Percentiles rank a stretch among this genome's conserved stretches.
Conservation (phyloP, 1,140 invertebrate genomes). For the Aphaenogaster floridana region DNA sequence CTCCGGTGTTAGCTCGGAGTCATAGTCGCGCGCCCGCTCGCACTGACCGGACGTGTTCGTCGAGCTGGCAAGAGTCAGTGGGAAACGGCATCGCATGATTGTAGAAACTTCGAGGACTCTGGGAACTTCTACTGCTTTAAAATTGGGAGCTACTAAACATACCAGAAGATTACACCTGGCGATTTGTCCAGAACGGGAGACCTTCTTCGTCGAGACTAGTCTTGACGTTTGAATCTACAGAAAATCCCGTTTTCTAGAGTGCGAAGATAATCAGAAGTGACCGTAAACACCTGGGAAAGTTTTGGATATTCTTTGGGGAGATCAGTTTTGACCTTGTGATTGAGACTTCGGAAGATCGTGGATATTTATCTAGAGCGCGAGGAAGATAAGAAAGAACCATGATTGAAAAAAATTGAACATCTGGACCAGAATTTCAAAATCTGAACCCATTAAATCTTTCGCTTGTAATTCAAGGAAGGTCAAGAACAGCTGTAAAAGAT, state of each 20-base stretch:
- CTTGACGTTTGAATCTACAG: not conserved
- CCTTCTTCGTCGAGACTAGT: too few relatives aligned
- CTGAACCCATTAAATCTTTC: not conserved
- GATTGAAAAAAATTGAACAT: not conserved
- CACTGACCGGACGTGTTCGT: conserved; percentile 37
- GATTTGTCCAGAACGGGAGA: not conserved
- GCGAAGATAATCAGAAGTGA: not conserved
- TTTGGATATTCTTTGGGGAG: not conserved
- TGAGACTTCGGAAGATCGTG: not conserved
- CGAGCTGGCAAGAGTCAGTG: conserved; percentile 11
- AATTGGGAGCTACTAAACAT: not conserved
- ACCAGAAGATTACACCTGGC: not conserved
- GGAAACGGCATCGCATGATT: conserved; percentile 11
- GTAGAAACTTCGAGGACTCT: not conserved
- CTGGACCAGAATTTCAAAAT: not conserved
- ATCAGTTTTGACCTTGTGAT: not conserved
- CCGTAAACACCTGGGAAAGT: not conserved
- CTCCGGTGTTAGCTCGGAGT: conserved; percentile 70
- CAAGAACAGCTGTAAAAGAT: not conserved
- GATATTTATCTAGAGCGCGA: not conserved
- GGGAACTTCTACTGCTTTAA: not conserved
- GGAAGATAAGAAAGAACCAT: not conserved
- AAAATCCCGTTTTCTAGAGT: not conserved
- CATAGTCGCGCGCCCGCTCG: conserved; percentile 59
- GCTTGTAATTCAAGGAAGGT: not conserved